Evolutionary conservation across 2,113 vertebrate species (phyloP).

Genomic region (Aptenodytes patagonicus): DNA sequence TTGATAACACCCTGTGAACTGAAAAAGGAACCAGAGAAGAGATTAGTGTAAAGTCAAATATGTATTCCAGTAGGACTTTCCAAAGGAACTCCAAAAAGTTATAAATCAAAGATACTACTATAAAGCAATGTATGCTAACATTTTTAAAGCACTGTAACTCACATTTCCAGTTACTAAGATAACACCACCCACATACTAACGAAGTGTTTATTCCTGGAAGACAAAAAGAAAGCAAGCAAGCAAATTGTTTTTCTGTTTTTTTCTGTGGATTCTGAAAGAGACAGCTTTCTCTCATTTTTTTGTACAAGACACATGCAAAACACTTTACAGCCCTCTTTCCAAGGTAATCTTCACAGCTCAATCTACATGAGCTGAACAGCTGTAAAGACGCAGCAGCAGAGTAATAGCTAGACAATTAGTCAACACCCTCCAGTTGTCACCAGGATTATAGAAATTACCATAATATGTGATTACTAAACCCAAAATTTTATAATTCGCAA

Average conservation of each 20-base stretch:
- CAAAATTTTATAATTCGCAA: background rate
- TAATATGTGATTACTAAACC: background rate
- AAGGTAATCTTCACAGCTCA: background rate
- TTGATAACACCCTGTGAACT: background rate
- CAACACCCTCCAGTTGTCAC: background rate
- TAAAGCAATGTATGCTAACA: background rate
- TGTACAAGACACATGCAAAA: background rate
- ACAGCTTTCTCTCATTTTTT: background rate
- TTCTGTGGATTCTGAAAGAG: background rate
- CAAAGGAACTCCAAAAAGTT: background rate
- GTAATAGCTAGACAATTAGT: background rate
- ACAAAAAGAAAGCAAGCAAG: background rate
- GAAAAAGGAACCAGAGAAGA: background rate
- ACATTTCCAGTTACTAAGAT: background rate
- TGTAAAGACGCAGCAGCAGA: background rate
- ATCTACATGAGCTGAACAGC: background rate
- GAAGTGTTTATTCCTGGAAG: background rate
- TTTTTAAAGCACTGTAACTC: background rate
- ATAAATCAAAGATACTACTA: background rate
- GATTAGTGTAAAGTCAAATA: background rate
- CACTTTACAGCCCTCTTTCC: background rate
- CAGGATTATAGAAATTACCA: background rate
- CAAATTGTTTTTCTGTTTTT: background rate
- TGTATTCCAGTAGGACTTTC: background rate
- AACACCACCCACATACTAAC: background rate